Evolutionary conservation across 1,140 invertebrate species (phyloP).

Genomic region (Spodoptera frugiperda): DNA sequence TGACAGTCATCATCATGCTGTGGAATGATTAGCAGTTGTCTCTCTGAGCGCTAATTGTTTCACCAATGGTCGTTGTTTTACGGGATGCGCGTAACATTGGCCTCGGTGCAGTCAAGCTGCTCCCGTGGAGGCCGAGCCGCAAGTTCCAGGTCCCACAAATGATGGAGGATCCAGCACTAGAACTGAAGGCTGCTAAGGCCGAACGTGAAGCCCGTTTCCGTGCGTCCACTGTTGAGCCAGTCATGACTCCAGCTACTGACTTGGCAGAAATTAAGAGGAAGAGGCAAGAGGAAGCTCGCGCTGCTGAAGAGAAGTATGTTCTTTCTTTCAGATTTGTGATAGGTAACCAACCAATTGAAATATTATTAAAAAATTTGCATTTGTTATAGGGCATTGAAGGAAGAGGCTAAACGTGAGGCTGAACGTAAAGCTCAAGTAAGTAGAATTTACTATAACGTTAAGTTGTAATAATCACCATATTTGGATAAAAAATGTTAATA

Average conservation of each 20-base stretch:
- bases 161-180: slow-evolving; percentile 86
- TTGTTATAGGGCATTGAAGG: slow-evolving; percentile 82
- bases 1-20: slow-evolving; percentile 51
- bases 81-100: slow-evolving; percentile 63
- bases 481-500: neutral
- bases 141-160: slow-evolving; percentile 87
- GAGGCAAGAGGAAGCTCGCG: slow-evolving; percentile 87
- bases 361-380: neutral
- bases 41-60: slow-evolving; percentile 56
- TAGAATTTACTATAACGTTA: slow-evolving; percentile 42
- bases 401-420: slow-evolving; percentile 83
- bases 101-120: slow-evolving; percentile 86
- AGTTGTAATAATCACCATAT: neutral
- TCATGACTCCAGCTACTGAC: slow-evolving; percentile 84
- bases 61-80: slow-evolving; percentile 63
- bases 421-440: slow-evolving; percentile 82
- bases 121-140: slow-evolving; percentile 88
- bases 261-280: slow-evolving; percentile 87
- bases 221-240: slow-evolving; percentile 76
- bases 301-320: slow-evolving; percentile 87
- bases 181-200: slow-evolving; percentile 87
- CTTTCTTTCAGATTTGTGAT: neutral
- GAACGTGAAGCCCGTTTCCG: slow-evolving; percentile 85
- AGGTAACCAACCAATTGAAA: neutral
- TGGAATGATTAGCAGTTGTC: slow-evolving; percentile 63